phyloP scores from a whole-genome alignment of 2,797 vertebrate genomes.

The Parambassis ranga region DNA sequence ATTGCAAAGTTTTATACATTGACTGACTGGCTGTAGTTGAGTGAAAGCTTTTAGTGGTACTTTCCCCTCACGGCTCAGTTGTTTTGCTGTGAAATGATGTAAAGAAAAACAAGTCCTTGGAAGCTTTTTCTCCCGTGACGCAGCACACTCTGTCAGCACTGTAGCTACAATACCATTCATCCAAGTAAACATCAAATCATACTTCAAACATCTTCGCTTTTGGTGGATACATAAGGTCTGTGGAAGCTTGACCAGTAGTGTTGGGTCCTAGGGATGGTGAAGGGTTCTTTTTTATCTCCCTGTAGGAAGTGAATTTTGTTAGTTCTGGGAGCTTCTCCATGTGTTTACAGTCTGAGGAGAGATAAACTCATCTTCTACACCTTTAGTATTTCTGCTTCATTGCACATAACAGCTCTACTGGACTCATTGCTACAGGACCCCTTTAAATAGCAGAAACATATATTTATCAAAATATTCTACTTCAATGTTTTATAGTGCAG shows the following conservation, averaged over 20 bases:
- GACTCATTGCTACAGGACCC: conserved; percentile 1
- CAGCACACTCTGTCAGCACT: conserved; percentile 7
- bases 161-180: conserved; percentile 22
- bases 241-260: conserved; percentile 7
- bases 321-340: conserved; percentile 20
- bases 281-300: not conserved
- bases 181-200: conserved; percentile 44
- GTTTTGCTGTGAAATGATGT: conserved; percentile 34
- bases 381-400: conserved; percentile 24
- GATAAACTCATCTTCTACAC: conserved; percentile 12
- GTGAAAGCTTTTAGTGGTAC: conserved; percentile 63
- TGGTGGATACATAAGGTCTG: conserved; percentile 7
- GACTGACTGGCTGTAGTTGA: conserved; percentile 18
- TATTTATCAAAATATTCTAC: too few relatives aligned
- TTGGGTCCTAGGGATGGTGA: conserved; percentile 13
- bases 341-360: conserved; percentile 29
- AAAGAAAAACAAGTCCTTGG: not conserved
- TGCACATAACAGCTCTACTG: conserved; percentile 16
- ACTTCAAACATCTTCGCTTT: conserved; percentile 12
- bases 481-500: too few relatives aligned
- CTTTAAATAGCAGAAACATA: not conserved
- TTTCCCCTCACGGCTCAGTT: conserved; percentile 42
- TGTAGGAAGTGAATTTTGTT: conserved; percentile 21
- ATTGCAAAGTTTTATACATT: conserved; percentile 13
- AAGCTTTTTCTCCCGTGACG: conserved; percentile 4